Base-by-base conservation (phyloP, 2,888 invertebrate genomes). In the Pristionchus exspectatus region DNA sequence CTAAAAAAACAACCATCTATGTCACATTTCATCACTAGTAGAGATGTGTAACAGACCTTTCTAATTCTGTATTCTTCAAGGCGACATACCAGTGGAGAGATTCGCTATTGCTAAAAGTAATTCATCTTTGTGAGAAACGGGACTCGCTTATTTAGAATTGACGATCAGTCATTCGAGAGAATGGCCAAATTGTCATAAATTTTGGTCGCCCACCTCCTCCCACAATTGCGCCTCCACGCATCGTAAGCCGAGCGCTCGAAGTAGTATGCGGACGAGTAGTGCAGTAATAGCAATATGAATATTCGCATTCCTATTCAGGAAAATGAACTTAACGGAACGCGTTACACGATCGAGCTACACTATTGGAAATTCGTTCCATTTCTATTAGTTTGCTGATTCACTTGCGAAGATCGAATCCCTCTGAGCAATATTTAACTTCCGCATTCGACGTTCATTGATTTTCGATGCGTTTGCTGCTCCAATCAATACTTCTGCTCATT, bases 81-180 rank as follows among this genome's bases (percentile, higher is more conserved):
- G 77, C 77, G 9, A 77, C 77, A n/a, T 44, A 77, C 77, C 77
- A 77, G 27, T 77, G 77, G 33, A 77, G 4, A 38, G 14, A 74
- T 5, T 30, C 30, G 10, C 16, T 16, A 27, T 30, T 72, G 27
- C 10, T 21, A 27, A 27, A 27, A 14, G 5, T 27, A 27, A 72
- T 30, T 21, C 10, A 27, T 24, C 24, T 24, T 66, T 66, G 12
- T 66, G 9, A 66, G 24, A 24, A 66, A 66, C 9, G 12, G n/a
- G n/a, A 66, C 24, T 9, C 66, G 24, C 12, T 24, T 24, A 18
- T 66, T 12, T 16, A 56, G 56, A 24, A 24, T 24, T 66, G 24
- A 24, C n/a, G 24, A 66, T 66, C 24, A 66, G 7, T 66, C 24
- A 24, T 9, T 66, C 66, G 24, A 24, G 7, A 9, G 7, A 66